phyloP scores from a whole-genome alignment of 2,888 invertebrate genomes.

The Diplolepis rosae region DNA sequence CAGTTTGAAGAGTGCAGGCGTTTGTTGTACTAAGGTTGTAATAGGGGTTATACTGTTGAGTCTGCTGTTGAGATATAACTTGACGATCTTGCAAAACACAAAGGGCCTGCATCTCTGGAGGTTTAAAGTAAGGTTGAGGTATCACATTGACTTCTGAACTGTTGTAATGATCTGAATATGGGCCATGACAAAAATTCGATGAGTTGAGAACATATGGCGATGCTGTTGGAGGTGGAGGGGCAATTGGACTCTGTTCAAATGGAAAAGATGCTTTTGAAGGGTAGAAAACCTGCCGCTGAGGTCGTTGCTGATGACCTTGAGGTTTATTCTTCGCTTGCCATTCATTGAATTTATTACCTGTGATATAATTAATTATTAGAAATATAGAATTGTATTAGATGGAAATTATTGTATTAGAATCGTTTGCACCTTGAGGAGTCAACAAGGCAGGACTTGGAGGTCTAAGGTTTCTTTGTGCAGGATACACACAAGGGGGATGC shows the following conservation, averaged over 20 bases:
- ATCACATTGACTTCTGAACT: constrained; percentile 55
- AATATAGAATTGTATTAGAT: constrained; percentile 20
- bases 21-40: constrained; percentile 59
- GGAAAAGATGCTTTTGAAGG: constrained; percentile 59
- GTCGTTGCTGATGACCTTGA: constrained; percentile 54
- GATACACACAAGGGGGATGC: constrained; percentile 61
- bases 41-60: constrained; percentile 55
- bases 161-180: constrained; percentile 61
- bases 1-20: constrained; percentile 56
- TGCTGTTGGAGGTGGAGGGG: constrained; percentile 47
- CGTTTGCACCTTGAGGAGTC: constrained; percentile 57
- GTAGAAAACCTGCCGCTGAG: constrained; percentile 52
- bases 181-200: constrained; percentile 57
- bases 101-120: constrained; percentile 60
- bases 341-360: constrained; percentile 56
- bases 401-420: neutral
- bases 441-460: constrained; percentile 50
- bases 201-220: constrained; percentile 60
- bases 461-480: constrained; percentile 56
- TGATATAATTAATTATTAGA: too few relatives aligned
- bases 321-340: constrained; percentile 63
- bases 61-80: constrained; percentile 45
- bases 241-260: constrained; percentile 58
- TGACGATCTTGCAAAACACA: constrained; percentile 60
- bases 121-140: constrained; percentile 63